These are phyloP conservation scores for Toxonevra muliebris DNA, from an alignment of 2,888 invertebrate species.

Conservation along the genomic window DNA sequence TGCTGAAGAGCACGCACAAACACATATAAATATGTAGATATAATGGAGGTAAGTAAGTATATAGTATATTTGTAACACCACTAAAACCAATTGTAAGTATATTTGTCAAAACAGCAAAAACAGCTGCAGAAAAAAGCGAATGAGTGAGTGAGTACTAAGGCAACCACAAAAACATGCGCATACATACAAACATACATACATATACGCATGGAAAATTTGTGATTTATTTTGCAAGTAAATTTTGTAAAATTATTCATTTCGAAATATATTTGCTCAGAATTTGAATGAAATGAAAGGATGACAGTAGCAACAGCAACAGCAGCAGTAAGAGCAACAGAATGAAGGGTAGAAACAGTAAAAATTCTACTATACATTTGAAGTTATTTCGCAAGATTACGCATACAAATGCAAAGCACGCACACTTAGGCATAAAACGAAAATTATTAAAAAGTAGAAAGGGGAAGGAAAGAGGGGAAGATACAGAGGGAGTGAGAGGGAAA, in stretches of 20 bases:
- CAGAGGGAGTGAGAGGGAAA: neutral
- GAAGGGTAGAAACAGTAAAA: neutral
- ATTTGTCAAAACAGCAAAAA: constrained; percentile 25
- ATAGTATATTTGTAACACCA: neutral
- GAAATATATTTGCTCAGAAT: constrained; percentile 1
- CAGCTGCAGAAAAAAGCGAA: constrained; percentile 10
- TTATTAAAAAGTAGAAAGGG: neutral
- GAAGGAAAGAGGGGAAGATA: neutral
- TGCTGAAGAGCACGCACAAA: too few relatives aligned
- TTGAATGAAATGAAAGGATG: neutral
- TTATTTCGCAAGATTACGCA: constrained; percentile 7
- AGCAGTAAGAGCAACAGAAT: neutral
- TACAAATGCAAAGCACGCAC: constrained; percentile 31
- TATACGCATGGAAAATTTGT: constrained; percentile 7
- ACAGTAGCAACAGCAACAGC: too few relatives aligned
- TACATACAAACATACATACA: neutral
- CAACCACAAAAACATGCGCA: neutral
- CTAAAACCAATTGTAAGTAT: constrained; percentile 17
- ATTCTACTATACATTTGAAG: neutral
- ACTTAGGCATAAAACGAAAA: constrained; percentile 11
- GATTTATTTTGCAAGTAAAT: constrained; percentile 51
- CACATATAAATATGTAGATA: too few relatives aligned
- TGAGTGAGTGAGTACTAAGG: neutral
- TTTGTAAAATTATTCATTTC: constrained; percentile 56
- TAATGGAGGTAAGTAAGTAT: too few relatives aligned